Evolutionary conservation across 2,888 invertebrate genomes (phyloP), one percentile per base, ranked within the genome.

Genomic region (Tyria jacobaeae): DNA sequence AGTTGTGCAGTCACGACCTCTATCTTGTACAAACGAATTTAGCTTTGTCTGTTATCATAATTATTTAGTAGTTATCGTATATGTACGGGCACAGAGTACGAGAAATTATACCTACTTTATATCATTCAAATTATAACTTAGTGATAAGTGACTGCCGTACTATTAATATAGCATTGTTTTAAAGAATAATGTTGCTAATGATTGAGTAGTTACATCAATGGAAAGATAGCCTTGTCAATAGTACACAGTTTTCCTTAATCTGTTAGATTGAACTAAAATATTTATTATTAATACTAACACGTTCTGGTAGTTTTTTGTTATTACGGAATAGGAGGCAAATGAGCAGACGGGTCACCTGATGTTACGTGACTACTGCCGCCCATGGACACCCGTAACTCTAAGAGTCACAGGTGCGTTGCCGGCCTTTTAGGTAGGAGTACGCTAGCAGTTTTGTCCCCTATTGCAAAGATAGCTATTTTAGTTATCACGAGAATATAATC

Each of bases 21-120:
- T 55, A 58, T 58, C 50, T 54, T 24, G 65, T 62, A 62, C 57
- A 61, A 60, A 52, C 57, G 52, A 62, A 66, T 48, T 55, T 57
- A 64, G 35, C 44, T 56, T 65, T 61, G 61, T 64, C 44, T 49
- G 48, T 48, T 53, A 44, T 21, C 44, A 12, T 44, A 44, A 44
- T 21, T 44, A 21, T 21, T 44, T 44, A 17, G 21, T 21, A 21
- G 44, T 21, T 44, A 58, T 62, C 44, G 54, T 58, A 31, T 27
- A n/a, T n/a, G n/a, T n/a, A 41, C 49, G 54, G 55, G 54, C 37
- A 53, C 47, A 53, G 48, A 48, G 59, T 60, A 51, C 59, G 53
- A 55, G 55, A 54, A 41, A 25, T 41, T 27, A 27, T 47, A 35
- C 48, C 56, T 56, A 48, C 44, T 35, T 60, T 31, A 53, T 60